Evolutionary conservation across 92 coral and sea anemone species (phyloP).

Genomic region (Muricea muricata): DNA sequence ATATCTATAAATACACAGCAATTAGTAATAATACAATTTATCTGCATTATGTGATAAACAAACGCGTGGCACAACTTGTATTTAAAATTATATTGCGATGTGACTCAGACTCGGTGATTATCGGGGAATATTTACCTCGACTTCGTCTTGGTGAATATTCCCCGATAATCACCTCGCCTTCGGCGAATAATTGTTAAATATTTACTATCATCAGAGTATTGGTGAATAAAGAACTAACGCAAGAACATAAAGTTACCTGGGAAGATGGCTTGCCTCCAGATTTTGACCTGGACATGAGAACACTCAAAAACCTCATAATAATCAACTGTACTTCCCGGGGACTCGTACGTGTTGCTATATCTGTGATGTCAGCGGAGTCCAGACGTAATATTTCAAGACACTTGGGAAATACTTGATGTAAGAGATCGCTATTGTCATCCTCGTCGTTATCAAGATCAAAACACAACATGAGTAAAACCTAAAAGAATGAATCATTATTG

Average conservation of each 20-base stretch:
- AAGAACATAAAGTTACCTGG: slow-evolving; percentile 76
- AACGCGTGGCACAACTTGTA: too few species aligned
- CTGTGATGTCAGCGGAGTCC: slow-evolving; percentile 65
- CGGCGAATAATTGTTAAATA: too few species aligned
- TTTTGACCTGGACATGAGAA: slow-evolving; percentile 94
- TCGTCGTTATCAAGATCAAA: slow-evolving; percentile 92
- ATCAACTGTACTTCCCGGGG: slow-evolving; percentile 91
- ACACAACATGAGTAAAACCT: slow-evolving; percentile 91
- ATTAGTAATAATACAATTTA: too few species aligned
- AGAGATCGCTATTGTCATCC: slow-evolving; percentile 67
- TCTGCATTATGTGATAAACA: too few species aligned
- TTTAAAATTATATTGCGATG: too few species aligned
- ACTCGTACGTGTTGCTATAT: slow-evolving; percentile 77
- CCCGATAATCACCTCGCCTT: too few species aligned
- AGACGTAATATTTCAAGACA: slow-evolving; percentile 83
- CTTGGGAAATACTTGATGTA: slow-evolving; percentile 72
- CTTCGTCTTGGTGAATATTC: too few species aligned
- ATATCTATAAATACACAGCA: too few species aligned
- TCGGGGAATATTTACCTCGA: too few species aligned
- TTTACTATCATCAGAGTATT: too few species aligned
- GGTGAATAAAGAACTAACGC: too few species aligned
- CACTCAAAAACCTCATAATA: slow-evolving; percentile 92
- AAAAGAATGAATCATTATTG: background rate
- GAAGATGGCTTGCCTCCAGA: slow-evolving; percentile 62
- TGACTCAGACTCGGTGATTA: too few species aligned